Percentiles rank a stretch among this genome's conserved stretches.
phyloP scores from a whole-genome alignment of 2,113 vertebrate genomes.

The Carassius auratus region DNA sequence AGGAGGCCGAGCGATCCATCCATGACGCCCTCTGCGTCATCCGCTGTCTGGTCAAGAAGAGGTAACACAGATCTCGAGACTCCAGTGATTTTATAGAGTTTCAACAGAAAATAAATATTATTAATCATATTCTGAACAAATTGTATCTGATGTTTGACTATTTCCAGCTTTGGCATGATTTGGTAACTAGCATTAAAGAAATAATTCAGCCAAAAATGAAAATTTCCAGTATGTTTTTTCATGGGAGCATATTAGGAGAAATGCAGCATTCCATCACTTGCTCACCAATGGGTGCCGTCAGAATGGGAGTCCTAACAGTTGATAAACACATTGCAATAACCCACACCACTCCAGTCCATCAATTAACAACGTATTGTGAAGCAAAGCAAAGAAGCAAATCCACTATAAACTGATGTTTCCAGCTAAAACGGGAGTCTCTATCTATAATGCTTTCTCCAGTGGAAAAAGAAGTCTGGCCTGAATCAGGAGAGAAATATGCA shows the following conservation, averaged over 20 bases:
- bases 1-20: slow-evolving; percentile 97
- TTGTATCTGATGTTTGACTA: no score
- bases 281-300: not conserved
- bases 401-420: no score
- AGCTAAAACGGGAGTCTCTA: no score
- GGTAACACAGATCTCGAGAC: slow-evolving; percentile 69
- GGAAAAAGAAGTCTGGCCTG: no score
- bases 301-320: not conserved
- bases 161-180: no score
- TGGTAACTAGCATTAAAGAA: not conserved
- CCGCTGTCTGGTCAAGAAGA: slow-evolving; percentile 97
- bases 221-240: not conserved
- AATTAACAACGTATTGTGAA: no score
- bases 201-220: not conserved
- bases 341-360: no score
- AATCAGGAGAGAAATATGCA: no score
- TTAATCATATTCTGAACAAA: no score
- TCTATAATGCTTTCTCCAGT: no score
- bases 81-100: not conserved
- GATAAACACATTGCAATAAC: no score
- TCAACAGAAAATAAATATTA: not conserved
- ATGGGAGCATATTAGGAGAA: not conserved
- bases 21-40: slow-evolving; percentile 96
- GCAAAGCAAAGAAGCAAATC: no score
- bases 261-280: not conserved